Conservation (phyloP, 2,888 invertebrate species). For the Plagodis dolabraria region DNA sequence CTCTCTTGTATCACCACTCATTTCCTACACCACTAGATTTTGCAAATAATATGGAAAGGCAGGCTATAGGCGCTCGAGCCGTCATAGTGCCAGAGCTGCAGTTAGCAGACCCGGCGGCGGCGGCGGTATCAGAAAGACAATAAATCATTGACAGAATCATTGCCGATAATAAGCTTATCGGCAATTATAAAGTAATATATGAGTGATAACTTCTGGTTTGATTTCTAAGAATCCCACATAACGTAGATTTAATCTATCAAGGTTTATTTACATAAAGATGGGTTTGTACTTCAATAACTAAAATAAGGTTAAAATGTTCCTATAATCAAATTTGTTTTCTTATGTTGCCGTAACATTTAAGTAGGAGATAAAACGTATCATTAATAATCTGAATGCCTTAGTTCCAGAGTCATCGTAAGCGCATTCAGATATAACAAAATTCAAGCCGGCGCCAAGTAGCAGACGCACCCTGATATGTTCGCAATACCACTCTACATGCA, state of each 20-base stretch:
- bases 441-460: too few relatives aligned
- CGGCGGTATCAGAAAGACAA: constrained; percentile 3
- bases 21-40: neutral
- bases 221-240: constrained; percentile 8
- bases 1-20: neutral
- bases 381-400: too few relatives aligned
- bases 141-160: neutral
- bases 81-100: neutral
- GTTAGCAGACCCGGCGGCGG: constrained; percentile 6
- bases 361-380: too few relatives aligned
- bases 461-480: too few relatives aligned
- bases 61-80: neutral
- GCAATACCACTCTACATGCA: too few relatives aligned
- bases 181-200: constrained; percentile 2
- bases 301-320: too few relatives aligned
- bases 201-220: constrained; percentile 10
- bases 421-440: too few relatives aligned
- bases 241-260: constrained; percentile 5
- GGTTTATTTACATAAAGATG: constrained; percentile 2
- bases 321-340: too few relatives aligned
- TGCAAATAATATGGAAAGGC: neutral
- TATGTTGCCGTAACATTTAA: too few relatives aligned
- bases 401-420: too few relatives aligned
- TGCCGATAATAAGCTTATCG: constrained; percentile 6
- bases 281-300: too few relatives aligned